These are phyloP conservation scores for Siphamia tubifer DNA, from an alignment of 2,113 vertebrate genomes.

Conservation along the genomic window DNA sequence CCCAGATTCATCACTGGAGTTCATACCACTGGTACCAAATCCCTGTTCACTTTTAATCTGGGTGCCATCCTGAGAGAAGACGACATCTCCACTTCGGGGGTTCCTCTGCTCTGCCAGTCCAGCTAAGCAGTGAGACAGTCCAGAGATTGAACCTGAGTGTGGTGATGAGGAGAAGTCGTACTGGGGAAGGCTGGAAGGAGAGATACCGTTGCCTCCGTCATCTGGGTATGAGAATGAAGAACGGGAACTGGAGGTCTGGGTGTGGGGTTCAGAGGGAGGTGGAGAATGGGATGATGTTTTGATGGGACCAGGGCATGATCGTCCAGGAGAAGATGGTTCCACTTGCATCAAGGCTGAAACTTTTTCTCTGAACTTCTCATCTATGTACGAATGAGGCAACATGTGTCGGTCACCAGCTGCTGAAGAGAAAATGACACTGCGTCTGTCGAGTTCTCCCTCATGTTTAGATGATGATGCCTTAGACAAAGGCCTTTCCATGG, in stretches of 20 bases:
- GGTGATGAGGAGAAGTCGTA: slow-evolving; percentile 92
- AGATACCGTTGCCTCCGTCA: slow-evolving; percentile 87
- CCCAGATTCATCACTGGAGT: slow-evolving; percentile 94
- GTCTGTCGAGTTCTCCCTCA: slow-evolving; percentile 89
- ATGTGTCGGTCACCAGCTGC: slow-evolving; percentile 84
- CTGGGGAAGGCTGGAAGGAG: slow-evolving; percentile 89
- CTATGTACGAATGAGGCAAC: slow-evolving; percentile 83
- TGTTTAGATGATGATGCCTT: slow-evolving; percentile 85
- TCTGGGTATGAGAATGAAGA: slow-evolving; percentile 90
- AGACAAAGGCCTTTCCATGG: slow-evolving; percentile 80
- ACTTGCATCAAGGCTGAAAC: slow-evolving; percentile 38
- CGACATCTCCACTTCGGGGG: slow-evolving; percentile 74
- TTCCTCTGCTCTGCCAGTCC: slow-evolving; percentile 82
- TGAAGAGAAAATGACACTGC: slow-evolving; percentile 94
- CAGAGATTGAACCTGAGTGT: slow-evolving; percentile 79
- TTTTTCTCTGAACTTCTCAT: slow-evolving; percentile 85
- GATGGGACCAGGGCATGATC: slow-evolving; percentile 84
- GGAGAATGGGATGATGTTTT: slow-evolving; percentile 89
- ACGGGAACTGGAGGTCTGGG: slow-evolving; percentile 89
- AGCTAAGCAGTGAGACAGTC: slow-evolving; percentile 84
- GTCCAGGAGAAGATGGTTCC: slow-evolving; percentile 68
- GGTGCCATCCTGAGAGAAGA: slow-evolving; percentile 85
- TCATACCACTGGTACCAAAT: slow-evolving; percentile 87
- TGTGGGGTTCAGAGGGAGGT: slow-evolving; percentile 85
- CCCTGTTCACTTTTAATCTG: slow-evolving; percentile 90